Conservation (phyloP, 2,113 vertebrate species). For the Acrocephalus kingi region DNA sequence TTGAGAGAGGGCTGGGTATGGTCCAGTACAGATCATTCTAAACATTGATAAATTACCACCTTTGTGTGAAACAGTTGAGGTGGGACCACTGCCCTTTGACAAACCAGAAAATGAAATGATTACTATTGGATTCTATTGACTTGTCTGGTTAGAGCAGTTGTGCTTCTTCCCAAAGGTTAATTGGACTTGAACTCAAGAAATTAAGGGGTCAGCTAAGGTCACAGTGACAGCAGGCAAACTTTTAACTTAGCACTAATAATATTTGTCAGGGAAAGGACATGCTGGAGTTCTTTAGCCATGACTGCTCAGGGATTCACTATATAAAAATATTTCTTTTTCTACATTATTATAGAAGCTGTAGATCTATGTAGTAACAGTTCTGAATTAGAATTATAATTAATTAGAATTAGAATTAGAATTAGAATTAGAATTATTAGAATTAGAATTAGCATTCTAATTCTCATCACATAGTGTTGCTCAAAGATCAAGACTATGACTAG, state of each 20-base stretch:
- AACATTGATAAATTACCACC: conserved; percentile 86
- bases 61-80: conserved; percentile 88
- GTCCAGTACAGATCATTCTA: conserved; percentile 74
- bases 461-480: not conserved
- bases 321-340: not conserved
- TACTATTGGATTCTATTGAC: conserved; percentile 90
- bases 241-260: conserved; percentile 89
- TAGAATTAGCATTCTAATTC: not conserved
- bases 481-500: not conserved
- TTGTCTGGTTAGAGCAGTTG: conserved; percentile 88
- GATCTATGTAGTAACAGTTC: not conserved
- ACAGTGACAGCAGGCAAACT: conserved; percentile 90
- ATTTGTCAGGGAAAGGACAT: conserved; percentile 84
- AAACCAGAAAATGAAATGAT: conserved; percentile 98
- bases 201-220: conserved; percentile 96
- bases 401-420: too few species aligned
- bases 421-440: too few species aligned
- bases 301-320: conserved; percentile 48
- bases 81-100: conserved; percentile 87
- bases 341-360: not conserved
- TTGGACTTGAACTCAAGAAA: conserved; percentile 99
- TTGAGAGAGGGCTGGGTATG: conserved; percentile 66
- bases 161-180: conserved; percentile 91
- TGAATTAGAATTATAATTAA: too few species aligned
- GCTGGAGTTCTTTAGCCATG: conserved; percentile 64